Evolutionary conservation across 2,888 invertebrate species (phyloP).

Genomic region (Pseudolycoriella hygida): DNA sequence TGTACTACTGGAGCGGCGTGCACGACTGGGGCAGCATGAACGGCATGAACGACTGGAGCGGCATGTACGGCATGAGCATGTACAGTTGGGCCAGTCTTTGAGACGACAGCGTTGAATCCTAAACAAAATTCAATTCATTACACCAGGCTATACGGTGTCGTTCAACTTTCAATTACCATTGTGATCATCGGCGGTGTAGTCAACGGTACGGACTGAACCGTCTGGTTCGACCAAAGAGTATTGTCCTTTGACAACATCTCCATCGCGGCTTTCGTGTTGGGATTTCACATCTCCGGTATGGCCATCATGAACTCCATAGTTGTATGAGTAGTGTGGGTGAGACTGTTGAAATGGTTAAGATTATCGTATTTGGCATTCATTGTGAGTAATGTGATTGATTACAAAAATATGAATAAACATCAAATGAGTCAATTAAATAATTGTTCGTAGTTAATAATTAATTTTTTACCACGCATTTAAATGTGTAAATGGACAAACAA

Average conservation of each 20-base stretch:
- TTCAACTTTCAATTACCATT: conserved; percentile 16
- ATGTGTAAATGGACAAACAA: too few species aligned
- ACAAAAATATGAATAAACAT: too few species aligned
- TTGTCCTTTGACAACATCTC: conserved; percentile 42
- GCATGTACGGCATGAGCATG: conserved; percentile 2
- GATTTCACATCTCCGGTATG: conserved; percentile 43
- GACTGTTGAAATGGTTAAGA: conserved; percentile 35
- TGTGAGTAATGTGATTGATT: too few species aligned
- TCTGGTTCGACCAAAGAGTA: conserved; percentile 54
- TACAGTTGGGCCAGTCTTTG: conserved; percentile 28
- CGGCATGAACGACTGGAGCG: conserved; percentile 14
- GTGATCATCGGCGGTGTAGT: conserved; percentile 29
- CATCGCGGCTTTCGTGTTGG: conserved; percentile 44
- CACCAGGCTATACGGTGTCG: too few species aligned
- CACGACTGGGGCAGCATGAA: conserved; percentile 12
- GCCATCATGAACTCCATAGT: conserved; percentile 35
- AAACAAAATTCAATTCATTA: too few species aligned
- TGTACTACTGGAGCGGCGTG: background rate
- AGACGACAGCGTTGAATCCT: conserved; percentile 27
- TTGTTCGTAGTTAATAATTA: too few species aligned
- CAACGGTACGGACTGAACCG: conserved; percentile 48
- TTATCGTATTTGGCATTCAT: too few species aligned
- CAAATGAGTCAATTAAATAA: too few species aligned
- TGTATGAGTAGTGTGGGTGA: conserved; percentile 39
- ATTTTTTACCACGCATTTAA: too few species aligned